These are phyloP conservation scores for Pterophyllum scalare DNA, from an alignment of 2,113 vertebrate genomes.

Conservation along the genomic window DNA sequence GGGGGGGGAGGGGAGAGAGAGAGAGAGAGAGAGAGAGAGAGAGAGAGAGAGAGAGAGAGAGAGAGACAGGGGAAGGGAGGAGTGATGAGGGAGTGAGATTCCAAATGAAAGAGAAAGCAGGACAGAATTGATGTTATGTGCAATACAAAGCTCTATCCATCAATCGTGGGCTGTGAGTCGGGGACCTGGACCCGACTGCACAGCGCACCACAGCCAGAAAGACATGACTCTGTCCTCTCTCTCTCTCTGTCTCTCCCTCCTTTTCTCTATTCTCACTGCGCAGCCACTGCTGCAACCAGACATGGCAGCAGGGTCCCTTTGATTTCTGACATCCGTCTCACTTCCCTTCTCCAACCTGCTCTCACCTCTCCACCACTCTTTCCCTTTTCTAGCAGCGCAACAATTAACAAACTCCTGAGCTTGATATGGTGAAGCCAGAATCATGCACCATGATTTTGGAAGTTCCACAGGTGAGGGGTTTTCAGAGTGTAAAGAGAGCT, in stretches of 20 bases:
- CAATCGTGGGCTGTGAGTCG: constrained; percentile 61
- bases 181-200: constrained; percentile 50
- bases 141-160: constrained; percentile 64
- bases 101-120: constrained; percentile 70
- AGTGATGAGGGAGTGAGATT: constrained; percentile 50
- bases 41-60: constrained; percentile 35
- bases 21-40: too few relatives aligned
- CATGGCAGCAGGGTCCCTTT: constrained; percentile 62
- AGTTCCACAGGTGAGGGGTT: constrained; percentile 26
- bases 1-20: constrained; percentile 1
- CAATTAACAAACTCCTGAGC: constrained; percentile 67
- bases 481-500: background rate
- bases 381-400: constrained; percentile 33
- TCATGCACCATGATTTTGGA: constrained; percentile 44
- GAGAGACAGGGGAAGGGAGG: constrained; percentile 48
- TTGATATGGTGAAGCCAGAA: constrained; percentile 56
- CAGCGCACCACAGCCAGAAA: constrained; percentile 47
- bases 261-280: constrained; percentile 35
- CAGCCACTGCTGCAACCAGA: constrained; percentile 55
- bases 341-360: constrained; percentile 27
- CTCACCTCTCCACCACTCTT: background rate
- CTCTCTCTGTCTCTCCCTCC: constrained; percentile 10
- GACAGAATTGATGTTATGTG: constrained; percentile 73
- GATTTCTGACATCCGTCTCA: constrained; percentile 61
- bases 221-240: constrained; percentile 37